phyloP scores from a whole-genome alignment of 2,797 vertebrate genomes.

The Holocentrus rufus region DNA sequence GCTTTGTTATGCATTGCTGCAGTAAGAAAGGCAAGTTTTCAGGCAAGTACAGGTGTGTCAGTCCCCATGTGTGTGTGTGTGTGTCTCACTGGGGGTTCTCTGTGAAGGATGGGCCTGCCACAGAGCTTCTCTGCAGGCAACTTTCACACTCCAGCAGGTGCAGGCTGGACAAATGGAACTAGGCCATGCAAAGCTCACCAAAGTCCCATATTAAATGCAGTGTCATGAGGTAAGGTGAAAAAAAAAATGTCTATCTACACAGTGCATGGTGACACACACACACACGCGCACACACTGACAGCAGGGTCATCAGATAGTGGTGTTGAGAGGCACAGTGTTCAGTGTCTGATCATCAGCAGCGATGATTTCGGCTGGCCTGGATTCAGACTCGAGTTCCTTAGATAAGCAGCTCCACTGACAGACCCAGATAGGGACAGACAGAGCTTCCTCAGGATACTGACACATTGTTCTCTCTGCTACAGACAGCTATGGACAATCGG shows the following conservation, averaged over 20 bases:
- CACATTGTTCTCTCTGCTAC: slow-evolving; percentile 54
- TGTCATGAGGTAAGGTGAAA: slow-evolving; percentile 9
- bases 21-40: not conserved
- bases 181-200: slow-evolving; percentile 8
- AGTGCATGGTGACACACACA: slow-evolving; percentile 1
- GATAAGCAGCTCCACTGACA: slow-evolving; percentile 56
- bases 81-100: not conserved
- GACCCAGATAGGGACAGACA: slow-evolving; percentile 35
- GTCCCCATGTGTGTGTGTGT: not conserved
- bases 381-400: slow-evolving; percentile 54
- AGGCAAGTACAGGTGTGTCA: not conserved
- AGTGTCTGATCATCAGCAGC: slow-evolving; percentile 33
- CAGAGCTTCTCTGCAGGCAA: not conserved
- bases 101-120: slow-evolving; percentile 1
- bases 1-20: not conserved
- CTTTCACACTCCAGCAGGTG: slow-evolving; percentile 1
- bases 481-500: slow-evolving; percentile 34
- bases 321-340: slow-evolving; percentile 12
- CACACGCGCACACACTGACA: not conserved
- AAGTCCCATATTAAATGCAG: not conserved
- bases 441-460: slow-evolving; percentile 55
- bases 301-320: slow-evolving; percentile 15
- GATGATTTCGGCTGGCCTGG: slow-evolving; percentile 62
- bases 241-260: slow-evolving; percentile 6
- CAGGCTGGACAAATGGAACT: slow-evolving; percentile 15